Evolutionary conservation across 2,797 vertebrate species (phyloP), one percentile per base, ranked within the genome.

Genomic region (Micromesistius poutassou): DNA sequence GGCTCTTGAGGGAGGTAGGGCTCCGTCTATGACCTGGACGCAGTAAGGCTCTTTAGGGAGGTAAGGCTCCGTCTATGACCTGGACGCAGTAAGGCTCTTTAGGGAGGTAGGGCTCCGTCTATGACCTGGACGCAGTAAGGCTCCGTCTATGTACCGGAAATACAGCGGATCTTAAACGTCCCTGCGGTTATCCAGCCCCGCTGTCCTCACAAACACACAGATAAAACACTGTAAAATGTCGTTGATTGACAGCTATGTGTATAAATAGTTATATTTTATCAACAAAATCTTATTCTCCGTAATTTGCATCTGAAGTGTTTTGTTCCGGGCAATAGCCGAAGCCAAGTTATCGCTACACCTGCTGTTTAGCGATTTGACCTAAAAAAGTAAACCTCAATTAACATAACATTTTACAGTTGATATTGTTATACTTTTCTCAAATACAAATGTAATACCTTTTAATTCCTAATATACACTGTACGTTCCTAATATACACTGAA

Each of bases 1-100:
- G n/a, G n/a, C n/a, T n/a, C n/a, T n/a, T n/a, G n/a, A n/a, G 94
- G 95, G 95, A 96, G 96, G 96, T 96, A 89, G 90, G 87, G 87
- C 86, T 76, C 25, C 77, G 89, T 78, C 84, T 91, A 92, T 9
- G 76, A 76, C 0, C 86, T 84, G 90, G 85, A 0, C 14, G 0
- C 0, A 10, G 73, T n/a, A 62, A 0, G 22, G 55, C 7, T 6
- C 0, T 62, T 8, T 8, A 62, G 5, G 55, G 55, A 50, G 55
- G 55, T 25, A 62, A 0, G 55, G 55, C 55, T 25, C 22, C n/a
- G 50, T n/a, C 50, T 62, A 62, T 62, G 50, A 19, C 1, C 50
- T 62, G 50, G 50, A 50, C 1, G 19, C 46, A 19, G 33, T 35
- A 35, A 7, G 33, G 33, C 33, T 35, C 5, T 33, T 14, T 19